Percentiles rank a stretch among this genome's conserved stretches.
These are phyloP conservation scores for Ploceus nigricollis DNA, from an alignment of 2,113 vertebrate species.

Conservation along the genomic window DNA sequence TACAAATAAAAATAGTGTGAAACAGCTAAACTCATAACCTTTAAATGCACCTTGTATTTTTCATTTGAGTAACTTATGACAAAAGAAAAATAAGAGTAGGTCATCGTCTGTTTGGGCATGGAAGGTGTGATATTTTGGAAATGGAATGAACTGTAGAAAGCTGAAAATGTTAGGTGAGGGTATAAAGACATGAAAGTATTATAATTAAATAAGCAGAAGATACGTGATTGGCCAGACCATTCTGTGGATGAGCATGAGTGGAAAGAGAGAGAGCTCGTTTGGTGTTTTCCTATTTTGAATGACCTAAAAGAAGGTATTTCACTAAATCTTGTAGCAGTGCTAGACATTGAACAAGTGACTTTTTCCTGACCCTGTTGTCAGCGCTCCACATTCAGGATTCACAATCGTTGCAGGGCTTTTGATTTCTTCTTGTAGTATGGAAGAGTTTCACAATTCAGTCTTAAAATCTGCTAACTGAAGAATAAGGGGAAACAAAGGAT, in stretches of 20 bases:
- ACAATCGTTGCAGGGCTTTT: background rate
- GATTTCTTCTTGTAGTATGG: background rate
- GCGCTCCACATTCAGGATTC: too few species aligned
- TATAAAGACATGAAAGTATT: background rate
- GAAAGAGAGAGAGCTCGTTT: background rate
- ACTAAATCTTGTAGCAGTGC: background rate
- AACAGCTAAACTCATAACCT: background rate
- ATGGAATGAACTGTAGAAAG: background rate
- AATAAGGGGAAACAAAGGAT: background rate
- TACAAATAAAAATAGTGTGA: background rate
- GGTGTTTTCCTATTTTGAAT: background rate
- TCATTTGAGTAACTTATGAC: background rate
- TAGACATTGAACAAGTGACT: background rate
- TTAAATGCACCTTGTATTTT: background rate
- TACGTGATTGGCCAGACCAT: background rate
- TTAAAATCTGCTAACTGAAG: background rate
- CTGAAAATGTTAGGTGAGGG: background rate
- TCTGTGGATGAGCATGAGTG: background rate
- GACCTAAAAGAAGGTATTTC: background rate
- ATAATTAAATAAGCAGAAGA: background rate
- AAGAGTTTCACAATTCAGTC: background rate
- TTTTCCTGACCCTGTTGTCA: background rate
- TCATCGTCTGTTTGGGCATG: accelerated
- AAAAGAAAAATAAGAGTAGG: background rate
- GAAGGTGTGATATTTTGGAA: background rate